Conservation (phyloP, 2,888 invertebrate species). For the Ophion ventricosus region DNA sequence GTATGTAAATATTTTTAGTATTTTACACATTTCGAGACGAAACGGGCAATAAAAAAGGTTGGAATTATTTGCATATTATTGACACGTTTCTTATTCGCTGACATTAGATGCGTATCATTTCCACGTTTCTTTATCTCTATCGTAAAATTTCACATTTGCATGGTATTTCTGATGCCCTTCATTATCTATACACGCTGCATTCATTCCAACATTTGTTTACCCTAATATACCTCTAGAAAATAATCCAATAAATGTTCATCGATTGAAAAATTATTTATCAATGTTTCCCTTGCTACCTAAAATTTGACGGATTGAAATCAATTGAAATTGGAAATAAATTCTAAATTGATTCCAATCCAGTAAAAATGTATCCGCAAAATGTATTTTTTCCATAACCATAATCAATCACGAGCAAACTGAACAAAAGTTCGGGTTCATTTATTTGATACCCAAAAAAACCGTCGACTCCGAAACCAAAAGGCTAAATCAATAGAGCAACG, state of each 20-base stretch:
- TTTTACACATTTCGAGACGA: neutral
- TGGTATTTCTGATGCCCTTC: neutral
- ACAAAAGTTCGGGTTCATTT: too few species aligned
- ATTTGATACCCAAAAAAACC: too few species aligned
- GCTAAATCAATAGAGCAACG: neutral
- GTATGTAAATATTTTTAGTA: neutral
- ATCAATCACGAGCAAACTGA: too few species aligned
- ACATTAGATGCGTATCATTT: too few species aligned
- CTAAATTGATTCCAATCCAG: too few species aligned
- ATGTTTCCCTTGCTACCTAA: too few species aligned
- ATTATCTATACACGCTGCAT: neutral
- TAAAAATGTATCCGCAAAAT: too few species aligned
- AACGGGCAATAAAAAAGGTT: neutral
- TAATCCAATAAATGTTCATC: neutral
- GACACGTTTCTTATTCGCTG: neutral
- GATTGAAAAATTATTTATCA: too few species aligned
- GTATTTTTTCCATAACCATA: too few species aligned
- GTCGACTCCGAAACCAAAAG: too few species aligned
- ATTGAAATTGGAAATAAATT: too few species aligned
- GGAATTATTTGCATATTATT: neutral
- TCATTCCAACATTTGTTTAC: neutral
- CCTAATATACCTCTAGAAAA: neutral
- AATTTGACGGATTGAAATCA: too few species aligned
- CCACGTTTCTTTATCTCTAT: neutral
- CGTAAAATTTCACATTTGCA: neutral